Evolutionary conservation across 2,888 invertebrate genomes (phyloP), one percentile per base, ranked within the genome.

Genomic region (Chesias legatella): DNA sequence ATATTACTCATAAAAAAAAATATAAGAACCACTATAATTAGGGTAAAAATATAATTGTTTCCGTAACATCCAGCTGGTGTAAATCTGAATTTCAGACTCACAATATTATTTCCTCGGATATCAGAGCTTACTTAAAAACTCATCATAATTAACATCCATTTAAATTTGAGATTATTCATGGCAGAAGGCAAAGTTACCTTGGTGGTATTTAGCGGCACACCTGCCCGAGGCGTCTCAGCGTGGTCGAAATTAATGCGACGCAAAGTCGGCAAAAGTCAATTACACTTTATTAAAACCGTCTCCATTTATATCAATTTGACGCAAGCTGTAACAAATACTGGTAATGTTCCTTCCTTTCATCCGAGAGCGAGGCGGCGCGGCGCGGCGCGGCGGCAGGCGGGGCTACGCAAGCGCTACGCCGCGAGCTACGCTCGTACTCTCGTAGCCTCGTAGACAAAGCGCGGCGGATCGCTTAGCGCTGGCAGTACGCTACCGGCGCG

Each of bases 231-330:
- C 83, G 76, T 78, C 82, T 85, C 77, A 79, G 79, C 83, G 81
- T 83, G 83, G 83, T 80, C 81, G 74, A 85, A 85, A 86, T 85
- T 85, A 85, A 84, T 84, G 84, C 80, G 81, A 81, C 80, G 82
- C 80, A 80, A 85, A 86, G 80, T 88, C 82, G 80, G 81, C 85
- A 85, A 85, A 86, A 88, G 86, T 88, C 86, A 86, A 88, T 88
- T 88, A 88, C 83, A 86, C 83, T 86, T 86, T 86, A 88, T 88
- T 88, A 88, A 88, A 88, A 85, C 84, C 85, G 79, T 85, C 86
- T 85, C 84, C 85, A 88, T 86, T 88, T 86, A 88, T 88, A 86
- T 88, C 86, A 88, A 88, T 88, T 88, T 88, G 86, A 86, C 82
- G 84, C 85, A 86, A 88, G 86, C 85, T 85, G 86, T 85, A 86